Evolutionary conservation across 2,888 invertebrate species (phyloP).

Genomic region (Ophion ventricosus): DNA sequence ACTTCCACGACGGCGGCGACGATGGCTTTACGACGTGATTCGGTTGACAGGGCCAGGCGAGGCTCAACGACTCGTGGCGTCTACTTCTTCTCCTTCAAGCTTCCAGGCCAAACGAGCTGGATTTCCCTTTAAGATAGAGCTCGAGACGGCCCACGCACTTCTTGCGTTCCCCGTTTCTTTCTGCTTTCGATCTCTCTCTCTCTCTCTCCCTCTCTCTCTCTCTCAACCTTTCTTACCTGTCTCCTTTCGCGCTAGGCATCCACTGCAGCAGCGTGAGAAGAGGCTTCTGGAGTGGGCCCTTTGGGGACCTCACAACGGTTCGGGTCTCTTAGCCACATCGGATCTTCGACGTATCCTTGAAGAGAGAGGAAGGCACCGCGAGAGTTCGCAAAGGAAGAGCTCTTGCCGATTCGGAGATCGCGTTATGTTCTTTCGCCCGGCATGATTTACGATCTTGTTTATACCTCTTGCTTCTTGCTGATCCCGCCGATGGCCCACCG

Average conservation of each 20-base stretch:
- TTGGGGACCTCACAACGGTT: slow-evolving; percentile 47
- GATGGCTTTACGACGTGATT: slow-evolving; percentile 64
- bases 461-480: slow-evolving; percentile 66
- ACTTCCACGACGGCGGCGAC: slow-evolving; percentile 39
- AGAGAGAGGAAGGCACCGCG: background rate
- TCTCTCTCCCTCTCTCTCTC: slow-evolving; percentile 17
- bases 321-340: slow-evolving; percentile 46
- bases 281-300: slow-evolving; percentile 52
- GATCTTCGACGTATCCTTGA: slow-evolving; percentile 40
- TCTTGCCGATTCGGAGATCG: slow-evolving; percentile 63
- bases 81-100: slow-evolving; percentile 41
- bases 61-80: slow-evolving; percentile 17
- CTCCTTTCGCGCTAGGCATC: slow-evolving; percentile 19
- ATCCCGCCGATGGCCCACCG: slow-evolving; percentile 43
- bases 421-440: slow-evolving; percentile 65
- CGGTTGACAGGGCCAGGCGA: slow-evolving; percentile 60
- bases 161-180: slow-evolving; percentile 18
- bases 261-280: slow-evolving; percentile 61
- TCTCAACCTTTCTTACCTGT: slow-evolving; percentile 30
- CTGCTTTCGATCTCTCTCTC: background rate
- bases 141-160: slow-evolving; percentile 51
- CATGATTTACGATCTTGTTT: slow-evolving; percentile 73
- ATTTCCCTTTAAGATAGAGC: slow-evolving; percentile 49
- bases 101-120: slow-evolving; percentile 41
- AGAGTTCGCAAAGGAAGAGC: slow-evolving; percentile 30